Conservation (phyloP, 2,888 invertebrate genomes). For the Sarcophaga carnaria region DNA sequence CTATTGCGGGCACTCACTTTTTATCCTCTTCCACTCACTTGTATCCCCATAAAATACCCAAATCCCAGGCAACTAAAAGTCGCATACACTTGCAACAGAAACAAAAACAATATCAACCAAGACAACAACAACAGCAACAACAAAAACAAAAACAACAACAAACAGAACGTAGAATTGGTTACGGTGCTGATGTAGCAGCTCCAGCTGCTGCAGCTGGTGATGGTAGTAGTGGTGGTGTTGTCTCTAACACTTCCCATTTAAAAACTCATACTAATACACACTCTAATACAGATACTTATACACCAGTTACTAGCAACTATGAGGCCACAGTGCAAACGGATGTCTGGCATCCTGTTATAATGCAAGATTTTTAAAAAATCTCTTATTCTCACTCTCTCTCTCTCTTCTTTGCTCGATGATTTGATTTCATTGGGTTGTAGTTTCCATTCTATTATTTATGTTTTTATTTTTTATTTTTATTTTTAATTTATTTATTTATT, state of each 20-base stretch:
- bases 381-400: neutral
- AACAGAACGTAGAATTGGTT: slow-evolving; percentile 76
- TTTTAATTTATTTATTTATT: slow-evolving; percentile 14
- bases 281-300: neutral
- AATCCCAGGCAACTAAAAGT: slow-evolving; percentile 47
- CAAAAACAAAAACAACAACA: slow-evolving; percentile 57
- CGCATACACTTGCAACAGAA: slow-evolving; percentile 41
- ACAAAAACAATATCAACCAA: slow-evolving; percentile 32
- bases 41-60: slow-evolving; percentile 65
- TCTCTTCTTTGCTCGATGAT: too few relatives aligned
- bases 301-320: slow-evolving; percentile 38
- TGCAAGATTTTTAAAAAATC: slow-evolving; percentile 66
- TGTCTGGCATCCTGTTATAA: slow-evolving; percentile 78
- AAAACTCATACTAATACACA: slow-evolving; percentile 46
- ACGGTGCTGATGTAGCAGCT: slow-evolving; percentile 72
- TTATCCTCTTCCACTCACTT: slow-evolving; percentile 46
- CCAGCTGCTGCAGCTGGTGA: slow-evolving; percentile 65
- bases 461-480: too few relatives aligned
- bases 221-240: slow-evolving; percentile 57
- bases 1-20: slow-evolving; percentile 16
- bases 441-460: too few relatives aligned
- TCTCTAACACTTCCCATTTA: slow-evolving; percentile 25
- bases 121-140: slow-evolving; percentile 63
- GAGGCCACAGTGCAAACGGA: slow-evolving; percentile 65
- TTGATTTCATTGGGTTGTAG: too few relatives aligned